A percentile compares a stretch with the other conserved stretches of the same genome.
Evolutionary conservation across 1,140 invertebrate genomes (phyloP).

Genomic region (Chironomus striatipennis): DNA sequence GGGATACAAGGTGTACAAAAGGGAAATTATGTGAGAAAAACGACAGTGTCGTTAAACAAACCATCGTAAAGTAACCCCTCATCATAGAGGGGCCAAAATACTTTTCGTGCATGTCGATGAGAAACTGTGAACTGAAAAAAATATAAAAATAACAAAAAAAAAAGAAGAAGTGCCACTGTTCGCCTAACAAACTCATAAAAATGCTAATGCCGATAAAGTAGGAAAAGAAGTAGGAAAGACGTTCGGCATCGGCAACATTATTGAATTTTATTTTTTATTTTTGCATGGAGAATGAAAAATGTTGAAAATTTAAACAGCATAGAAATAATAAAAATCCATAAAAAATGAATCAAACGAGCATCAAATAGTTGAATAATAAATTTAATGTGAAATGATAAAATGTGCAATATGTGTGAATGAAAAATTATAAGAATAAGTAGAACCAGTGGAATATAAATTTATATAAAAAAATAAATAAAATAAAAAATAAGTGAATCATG

Average conservation of each 20-base stretch:
- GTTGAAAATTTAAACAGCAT: no score
- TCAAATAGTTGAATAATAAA: no score
- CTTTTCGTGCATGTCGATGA: background rate
- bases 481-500: slow-evolving; percentile 1
- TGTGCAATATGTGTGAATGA: background rate
- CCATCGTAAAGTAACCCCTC: background rate
- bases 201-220: slow-evolving; percentile 2
- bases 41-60: background rate
- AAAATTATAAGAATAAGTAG: background rate
- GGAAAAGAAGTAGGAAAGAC: background rate
- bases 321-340: no score
- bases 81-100: background rate
- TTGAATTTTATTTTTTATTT: no score
- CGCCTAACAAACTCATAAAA: background rate
- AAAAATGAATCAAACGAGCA: no score
- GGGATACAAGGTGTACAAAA: background rate
- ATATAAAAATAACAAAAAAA: no score
- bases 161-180: background rate
- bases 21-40: slow-evolving; percentile 13
- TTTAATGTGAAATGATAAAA: no score
- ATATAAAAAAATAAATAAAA: background rate
- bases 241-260: no score
- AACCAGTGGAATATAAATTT: background rate
- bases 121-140: background rate
- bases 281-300: no score